Percentiles rank a stretch among this genome's conserved stretches.
Conservation (phyloP, 2,888 invertebrate genomes). For the Synergus laeviventris region DNA sequence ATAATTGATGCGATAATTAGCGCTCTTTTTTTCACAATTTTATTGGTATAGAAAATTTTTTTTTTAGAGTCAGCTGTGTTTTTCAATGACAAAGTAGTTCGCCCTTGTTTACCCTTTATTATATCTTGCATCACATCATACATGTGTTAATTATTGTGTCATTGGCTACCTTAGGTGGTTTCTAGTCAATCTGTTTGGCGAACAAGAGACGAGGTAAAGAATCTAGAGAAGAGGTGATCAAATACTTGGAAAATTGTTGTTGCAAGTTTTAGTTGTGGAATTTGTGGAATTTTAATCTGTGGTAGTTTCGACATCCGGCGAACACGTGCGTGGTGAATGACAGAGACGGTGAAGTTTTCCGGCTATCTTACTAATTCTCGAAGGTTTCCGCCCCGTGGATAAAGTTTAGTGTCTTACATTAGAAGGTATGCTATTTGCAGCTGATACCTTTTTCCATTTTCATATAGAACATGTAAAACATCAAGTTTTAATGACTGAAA, state of each 20-base stretch:
- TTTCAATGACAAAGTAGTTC: too few relatives aligned
- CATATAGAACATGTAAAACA: not conserved
- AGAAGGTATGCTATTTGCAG: not conserved
- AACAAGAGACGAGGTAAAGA: not conserved
- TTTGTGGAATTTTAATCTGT: not conserved
- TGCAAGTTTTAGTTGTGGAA: not conserved
- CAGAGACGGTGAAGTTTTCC: not conserved
- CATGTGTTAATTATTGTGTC: not conserved
- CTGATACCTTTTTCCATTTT: not conserved
- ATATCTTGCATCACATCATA: not conserved
- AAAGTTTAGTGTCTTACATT: not conserved
- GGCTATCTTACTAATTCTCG: not conserved
- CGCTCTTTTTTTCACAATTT: too few relatives aligned
- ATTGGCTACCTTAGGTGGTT: not conserved
- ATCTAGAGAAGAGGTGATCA: not conserved
- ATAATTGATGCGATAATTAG: too few relatives aligned
- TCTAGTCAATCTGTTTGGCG: not conserved
- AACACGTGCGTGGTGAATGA: conserved; percentile 28
- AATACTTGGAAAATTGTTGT: not conserved
- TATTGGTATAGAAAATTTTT: too few relatives aligned
- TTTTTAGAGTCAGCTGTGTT: too few relatives aligned
- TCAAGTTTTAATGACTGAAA: too few relatives aligned
- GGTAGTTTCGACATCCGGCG: not conserved
- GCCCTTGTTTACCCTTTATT: not conserved
- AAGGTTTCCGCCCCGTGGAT: not conserved